Conservation (phyloP, 1,140 invertebrate genomes). For the Asbolus verrucosus region DNA sequence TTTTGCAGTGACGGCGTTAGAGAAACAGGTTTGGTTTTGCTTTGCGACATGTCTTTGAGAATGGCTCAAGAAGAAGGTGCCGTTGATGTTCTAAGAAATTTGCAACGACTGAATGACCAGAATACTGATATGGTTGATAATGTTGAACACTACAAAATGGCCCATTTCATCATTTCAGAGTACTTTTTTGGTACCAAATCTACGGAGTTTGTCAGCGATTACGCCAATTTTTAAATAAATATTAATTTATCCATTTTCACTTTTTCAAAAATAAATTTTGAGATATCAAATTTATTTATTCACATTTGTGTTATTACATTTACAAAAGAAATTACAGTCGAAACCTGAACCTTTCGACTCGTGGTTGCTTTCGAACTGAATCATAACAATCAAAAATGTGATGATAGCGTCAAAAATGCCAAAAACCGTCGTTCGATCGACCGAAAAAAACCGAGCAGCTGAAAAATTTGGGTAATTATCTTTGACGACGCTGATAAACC, state of each 20-base stretch:
- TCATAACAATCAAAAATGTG: constrained; percentile 8
- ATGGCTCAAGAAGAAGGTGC: constrained; percentile 71
- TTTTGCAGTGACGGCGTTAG: constrained; percentile 79
- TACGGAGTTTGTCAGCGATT: too few species aligned
- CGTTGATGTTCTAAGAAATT: constrained; percentile 88
- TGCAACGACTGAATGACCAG: constrained; percentile 82
- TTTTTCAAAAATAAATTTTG: too few species aligned
- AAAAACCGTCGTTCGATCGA: neutral
- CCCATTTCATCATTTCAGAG: constrained; percentile 59
- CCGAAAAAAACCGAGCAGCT: neutral
- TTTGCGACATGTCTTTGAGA: constrained; percentile 83
- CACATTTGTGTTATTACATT: too few species aligned
- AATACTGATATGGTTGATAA: constrained; percentile 84
- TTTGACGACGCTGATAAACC: neutral
- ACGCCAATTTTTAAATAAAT: too few species aligned
- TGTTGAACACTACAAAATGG: constrained; percentile 61
- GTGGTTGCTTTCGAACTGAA: constrained; percentile 12
- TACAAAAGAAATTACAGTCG: too few species aligned
- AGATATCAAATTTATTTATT: too few species aligned
- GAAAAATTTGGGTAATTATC: neutral
- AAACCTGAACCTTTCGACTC: too few species aligned
- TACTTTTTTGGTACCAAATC: too few species aligned
- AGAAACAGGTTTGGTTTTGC: constrained; percentile 85
- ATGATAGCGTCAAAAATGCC: neutral
- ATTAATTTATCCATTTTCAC: too few species aligned